Base-by-base conservation (phyloP, 2,113 vertebrate genomes). In the Oncorhynchus mykiss region DNA sequence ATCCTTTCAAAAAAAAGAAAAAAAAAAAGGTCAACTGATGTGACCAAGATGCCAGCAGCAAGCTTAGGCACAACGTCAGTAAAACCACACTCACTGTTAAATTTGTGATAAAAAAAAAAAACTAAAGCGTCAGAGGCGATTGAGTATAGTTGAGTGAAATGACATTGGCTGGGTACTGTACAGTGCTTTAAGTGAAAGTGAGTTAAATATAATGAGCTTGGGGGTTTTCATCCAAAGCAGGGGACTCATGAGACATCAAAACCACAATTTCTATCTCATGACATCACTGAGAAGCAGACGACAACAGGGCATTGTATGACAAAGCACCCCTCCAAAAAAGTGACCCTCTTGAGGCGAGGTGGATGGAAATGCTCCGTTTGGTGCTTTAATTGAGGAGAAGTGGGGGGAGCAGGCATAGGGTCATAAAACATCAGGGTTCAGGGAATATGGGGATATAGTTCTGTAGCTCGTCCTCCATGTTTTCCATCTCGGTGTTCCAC, bases 11-110 rank as follows among this genome's bases (percentile, higher is more conserved):
- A 69, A 48, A n/a, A 20, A 48, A n/a, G n/a, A n/a, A 57, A 29
- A 48, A 67, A 9, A 34, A 48, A 69, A 67, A 9, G 29, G 51
- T 13, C 71, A 71, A 67, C 62, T 82, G n/a, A 7, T 67, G 13
- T 67, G 16, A 31, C 25, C 48, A 59, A 4, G 64, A 71, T 25
- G 70, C 65, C 11, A 73, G 77, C 79, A 70, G 76, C 69, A 80
- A 66, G n/a, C 72, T 84, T 67, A 86, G 85, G 83, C 85, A 89
- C 85, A 84, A 66, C 22, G 64, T 80, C 85, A 90, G 78, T 86
- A 78, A 89, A 68, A 68, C 72, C 27, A 74, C 51, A 77, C 11
- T 51, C 49, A 51, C 49, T 51, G 11, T 13, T 9, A 12, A 2
- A 39, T 39, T 62, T 71, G 70, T 24, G 78, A 27, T 62, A 18